A percentile compares a stretch with the other conserved stretches of the same genome.
These are phyloP conservation scores for Phycodurus eques DNA, from an alignment of 2,113 vertebrate genomes.

Conservation along the genomic window DNA sequence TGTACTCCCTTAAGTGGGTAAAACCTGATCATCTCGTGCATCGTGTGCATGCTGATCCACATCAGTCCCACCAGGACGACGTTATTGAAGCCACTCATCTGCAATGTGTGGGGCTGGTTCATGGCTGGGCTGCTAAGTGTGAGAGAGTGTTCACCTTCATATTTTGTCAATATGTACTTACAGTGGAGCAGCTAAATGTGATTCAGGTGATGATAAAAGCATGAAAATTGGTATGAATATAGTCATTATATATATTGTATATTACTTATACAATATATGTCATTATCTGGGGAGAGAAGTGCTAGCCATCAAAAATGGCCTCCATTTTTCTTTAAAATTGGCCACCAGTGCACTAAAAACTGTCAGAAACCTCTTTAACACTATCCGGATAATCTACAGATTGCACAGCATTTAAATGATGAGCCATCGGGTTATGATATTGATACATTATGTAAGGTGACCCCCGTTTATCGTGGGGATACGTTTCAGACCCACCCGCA, in stretches of 20 bases:
- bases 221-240: background rate
- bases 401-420: too few relatives aligned
- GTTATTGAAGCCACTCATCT: conserved; percentile 46
- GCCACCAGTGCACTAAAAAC: too few relatives aligned
- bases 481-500: too few relatives aligned
- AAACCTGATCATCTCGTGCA: conserved; percentile 30
- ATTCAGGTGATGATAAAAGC: background rate
- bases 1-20: conserved; percentile 19
- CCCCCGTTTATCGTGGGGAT: too few relatives aligned
- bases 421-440: too few relatives aligned
- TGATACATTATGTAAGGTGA: too few relatives aligned
- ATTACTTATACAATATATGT: too few relatives aligned
- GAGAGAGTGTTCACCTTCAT: conserved; percentile 24
- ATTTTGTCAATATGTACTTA: conserved; percentile 25
- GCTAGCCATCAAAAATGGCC: background rate
- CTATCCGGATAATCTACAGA: too few relatives aligned
- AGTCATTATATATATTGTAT: background rate
- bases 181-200: background rate
- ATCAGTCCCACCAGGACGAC: conserved; percentile 36
- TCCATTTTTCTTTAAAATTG: too few relatives aligned
- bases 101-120: conserved; percentile 36
- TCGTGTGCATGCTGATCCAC: conserved; percentile 60
- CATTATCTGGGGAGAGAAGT: background rate
- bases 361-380: too few relatives aligned
- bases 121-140: conserved; percentile 49